Percentiles rank a stretch among this genome's conserved stretches.
Conservation (phyloP, 2,797 vertebrate species). For the Lutjanus campechanus region DNA sequence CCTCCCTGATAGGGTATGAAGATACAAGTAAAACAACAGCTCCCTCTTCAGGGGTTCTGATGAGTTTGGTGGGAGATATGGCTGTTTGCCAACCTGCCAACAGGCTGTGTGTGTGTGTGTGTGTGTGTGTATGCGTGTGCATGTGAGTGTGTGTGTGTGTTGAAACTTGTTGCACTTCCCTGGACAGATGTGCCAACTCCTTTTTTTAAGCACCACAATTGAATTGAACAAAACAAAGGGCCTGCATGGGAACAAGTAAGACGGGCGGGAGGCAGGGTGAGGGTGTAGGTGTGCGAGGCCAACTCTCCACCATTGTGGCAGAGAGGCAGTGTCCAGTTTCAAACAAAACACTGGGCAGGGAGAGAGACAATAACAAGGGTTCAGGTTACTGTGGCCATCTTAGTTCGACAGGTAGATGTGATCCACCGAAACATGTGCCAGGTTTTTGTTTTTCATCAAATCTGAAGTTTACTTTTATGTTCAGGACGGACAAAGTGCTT, state of each 20-base stretch:
- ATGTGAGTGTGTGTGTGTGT: conserved; percentile 24
- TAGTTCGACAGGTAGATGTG: conserved; percentile 52
- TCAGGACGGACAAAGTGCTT: background rate
- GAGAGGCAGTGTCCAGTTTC: conserved; percentile 67
- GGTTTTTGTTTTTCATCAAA: conserved; percentile 35
- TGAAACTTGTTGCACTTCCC: conserved; percentile 60
- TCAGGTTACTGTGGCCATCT: conserved; percentile 59
- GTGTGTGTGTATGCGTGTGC: conserved; percentile 4
- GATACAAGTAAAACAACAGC: conserved; percentile 71
- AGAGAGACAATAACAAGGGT: conserved; percentile 56
- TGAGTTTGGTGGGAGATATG: conserved; percentile 55
- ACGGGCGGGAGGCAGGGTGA: conserved; percentile 2
- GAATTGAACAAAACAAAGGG: conserved; percentile 65
- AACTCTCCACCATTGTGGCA: conserved; percentile 39
- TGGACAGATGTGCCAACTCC: conserved; percentile 60
- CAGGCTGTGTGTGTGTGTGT: conserved; percentile 9
- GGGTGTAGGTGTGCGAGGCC: conserved; percentile 7
- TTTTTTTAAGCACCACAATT: conserved; percentile 46
- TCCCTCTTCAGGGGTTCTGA: conserved; percentile 71
- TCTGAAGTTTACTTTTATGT: background rate
- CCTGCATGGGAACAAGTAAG: conserved; percentile 32
- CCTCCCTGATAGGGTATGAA: conserved; percentile 10
- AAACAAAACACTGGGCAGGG: conserved; percentile 61
- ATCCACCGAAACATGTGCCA: conserved; percentile 27
- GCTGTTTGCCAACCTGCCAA: conserved; percentile 54